These are phyloP conservation scores for Danio albolineatus DNA, from an alignment of 2,797 vertebrate species.

Conservation along the genomic window DNA sequence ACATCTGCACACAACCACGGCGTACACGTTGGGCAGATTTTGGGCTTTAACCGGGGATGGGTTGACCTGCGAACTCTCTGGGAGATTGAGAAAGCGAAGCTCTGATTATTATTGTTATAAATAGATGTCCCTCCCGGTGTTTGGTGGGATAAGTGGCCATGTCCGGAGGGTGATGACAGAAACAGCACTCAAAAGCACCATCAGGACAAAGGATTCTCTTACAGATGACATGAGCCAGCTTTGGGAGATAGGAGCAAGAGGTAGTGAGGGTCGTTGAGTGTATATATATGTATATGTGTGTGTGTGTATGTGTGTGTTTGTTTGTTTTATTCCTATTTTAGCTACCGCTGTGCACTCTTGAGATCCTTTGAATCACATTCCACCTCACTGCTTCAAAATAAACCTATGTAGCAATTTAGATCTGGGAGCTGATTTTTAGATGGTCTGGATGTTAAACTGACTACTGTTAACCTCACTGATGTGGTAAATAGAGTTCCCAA, in stretches of 20 bases:
- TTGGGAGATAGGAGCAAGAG: slow-evolving; percentile 22
- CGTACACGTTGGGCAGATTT: neutral
- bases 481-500: neutral
- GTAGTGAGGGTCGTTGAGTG: too few relatives aligned
- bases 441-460: neutral
- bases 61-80: slow-evolving; percentile 73
- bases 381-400: slow-evolving; percentile 16
- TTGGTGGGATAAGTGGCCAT: slow-evolving; percentile 56
- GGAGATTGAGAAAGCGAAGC: slow-evolving; percentile 62
- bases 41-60: slow-evolving; percentile 5
- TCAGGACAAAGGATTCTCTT: slow-evolving; percentile 64
- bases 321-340: slow-evolving; percentile 41
- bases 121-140: slow-evolving; percentile 57
- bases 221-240: slow-evolving; percentile 31
- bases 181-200: slow-evolving; percentile 51
- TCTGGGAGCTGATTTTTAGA: neutral
- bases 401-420: slow-evolving; percentile 1
- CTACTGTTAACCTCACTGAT: neutral
- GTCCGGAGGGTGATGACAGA: slow-evolving; percentile 61
- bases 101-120: slow-evolving; percentile 59
- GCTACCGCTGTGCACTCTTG: neutral
- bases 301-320: slow-evolving; percentile 13
- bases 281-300: neutral
- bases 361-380: slow-evolving; percentile 30
- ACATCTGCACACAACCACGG: neutral